These are phyloP conservation scores for Phenganax subtilis DNA, from an alignment of 92 coral and sea anemone genomes.

Conservation along the genomic window DNA sequence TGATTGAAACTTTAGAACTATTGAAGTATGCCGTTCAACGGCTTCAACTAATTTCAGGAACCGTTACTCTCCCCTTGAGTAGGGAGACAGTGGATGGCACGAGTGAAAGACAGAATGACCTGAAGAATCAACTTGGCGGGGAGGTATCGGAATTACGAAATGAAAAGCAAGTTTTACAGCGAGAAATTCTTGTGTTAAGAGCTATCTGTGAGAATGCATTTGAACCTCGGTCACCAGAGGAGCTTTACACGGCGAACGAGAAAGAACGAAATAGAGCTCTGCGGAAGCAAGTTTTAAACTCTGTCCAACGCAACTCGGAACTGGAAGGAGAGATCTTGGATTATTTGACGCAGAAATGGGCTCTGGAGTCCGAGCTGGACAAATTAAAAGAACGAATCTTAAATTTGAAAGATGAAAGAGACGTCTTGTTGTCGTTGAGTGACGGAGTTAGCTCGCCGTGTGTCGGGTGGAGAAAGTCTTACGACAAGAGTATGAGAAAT, in stretches of 20 bases:
- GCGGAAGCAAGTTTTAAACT: conserved; percentile 63
- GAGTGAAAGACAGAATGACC: conserved; percentile 47
- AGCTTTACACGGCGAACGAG: conserved; percentile 54
- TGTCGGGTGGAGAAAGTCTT: conserved; percentile 10
- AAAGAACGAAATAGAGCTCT: conserved; percentile 56
- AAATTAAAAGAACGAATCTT: conserved; percentile 63
- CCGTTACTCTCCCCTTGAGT: not conserved
- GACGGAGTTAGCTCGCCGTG: not conserved
- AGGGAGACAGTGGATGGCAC: not conserved
- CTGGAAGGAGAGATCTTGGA: conserved; percentile 75
- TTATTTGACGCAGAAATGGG: conserved; percentile 70
- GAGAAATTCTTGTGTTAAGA: conserved; percentile 57
- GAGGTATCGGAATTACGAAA: conserved; percentile 66
- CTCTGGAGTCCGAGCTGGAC: conserved; percentile 68
- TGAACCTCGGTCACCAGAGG: conserved; percentile 56
- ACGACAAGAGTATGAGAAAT: conserved; percentile 18
- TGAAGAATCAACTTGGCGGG: conserved; percentile 60
- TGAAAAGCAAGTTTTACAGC: conserved; percentile 60
- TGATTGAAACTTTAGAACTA: conserved; percentile 29
- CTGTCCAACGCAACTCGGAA: conserved; percentile 75
- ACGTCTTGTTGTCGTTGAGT: conserved; percentile 11
- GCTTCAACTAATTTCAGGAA: conserved; percentile 8
- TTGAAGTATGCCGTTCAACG: conserved; percentile 25
- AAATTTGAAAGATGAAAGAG: conserved; percentile 62
- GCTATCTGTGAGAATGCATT: conserved; percentile 55